phyloP scores from a whole-genome alignment of 2,113 vertebrate species.

The Paedocypris sp. region DNA sequence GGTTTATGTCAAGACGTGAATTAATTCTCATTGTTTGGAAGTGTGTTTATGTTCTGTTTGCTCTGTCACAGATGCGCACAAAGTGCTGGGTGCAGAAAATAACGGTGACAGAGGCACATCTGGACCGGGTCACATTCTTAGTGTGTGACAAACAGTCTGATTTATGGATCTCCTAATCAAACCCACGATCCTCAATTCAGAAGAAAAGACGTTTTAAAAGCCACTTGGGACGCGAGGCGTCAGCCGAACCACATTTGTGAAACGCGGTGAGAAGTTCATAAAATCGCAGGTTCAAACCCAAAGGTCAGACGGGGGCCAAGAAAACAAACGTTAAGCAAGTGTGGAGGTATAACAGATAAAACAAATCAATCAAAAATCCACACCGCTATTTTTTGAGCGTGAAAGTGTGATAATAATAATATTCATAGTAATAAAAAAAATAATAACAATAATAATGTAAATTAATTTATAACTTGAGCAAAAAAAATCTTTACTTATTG shows the following conservation, averaged over 20 bases:
- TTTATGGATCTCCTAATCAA: conserved; percentile 27
- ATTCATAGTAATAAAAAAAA: not conserved
- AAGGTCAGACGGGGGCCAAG: conserved; percentile 20
- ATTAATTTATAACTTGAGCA: too few relatives aligned
- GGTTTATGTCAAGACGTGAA: conserved; percentile 38
- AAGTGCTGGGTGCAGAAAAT: not conserved
- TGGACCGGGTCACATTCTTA: conserved; percentile 41
- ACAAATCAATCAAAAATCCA: not conserved
- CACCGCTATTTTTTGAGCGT: too few relatives aligned
- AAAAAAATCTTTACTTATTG: too few relatives aligned
- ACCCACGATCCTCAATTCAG: conserved; percentile 20
- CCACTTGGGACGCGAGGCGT: conserved; percentile 11
- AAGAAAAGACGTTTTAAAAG: conserved; percentile 16
- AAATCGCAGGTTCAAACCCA: conserved; percentile 5
- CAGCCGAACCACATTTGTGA: conserved; percentile 5
- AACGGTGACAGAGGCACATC: conserved; percentile 31
- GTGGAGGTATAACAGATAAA: not conserved
- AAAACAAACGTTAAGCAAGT: not conserved
- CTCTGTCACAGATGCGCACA: conserved; percentile 25
- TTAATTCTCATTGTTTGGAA: conserved; percentile 40
- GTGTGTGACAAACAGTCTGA: conserved; percentile 35
- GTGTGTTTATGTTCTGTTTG: conserved; percentile 34
- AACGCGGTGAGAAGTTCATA: not conserved
- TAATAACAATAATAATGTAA: too few relatives aligned
- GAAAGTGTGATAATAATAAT: too few relatives aligned